phyloP scores from a whole-genome alignment of 2,113 vertebrate species.

The Burhinus oedicnemus region DNA sequence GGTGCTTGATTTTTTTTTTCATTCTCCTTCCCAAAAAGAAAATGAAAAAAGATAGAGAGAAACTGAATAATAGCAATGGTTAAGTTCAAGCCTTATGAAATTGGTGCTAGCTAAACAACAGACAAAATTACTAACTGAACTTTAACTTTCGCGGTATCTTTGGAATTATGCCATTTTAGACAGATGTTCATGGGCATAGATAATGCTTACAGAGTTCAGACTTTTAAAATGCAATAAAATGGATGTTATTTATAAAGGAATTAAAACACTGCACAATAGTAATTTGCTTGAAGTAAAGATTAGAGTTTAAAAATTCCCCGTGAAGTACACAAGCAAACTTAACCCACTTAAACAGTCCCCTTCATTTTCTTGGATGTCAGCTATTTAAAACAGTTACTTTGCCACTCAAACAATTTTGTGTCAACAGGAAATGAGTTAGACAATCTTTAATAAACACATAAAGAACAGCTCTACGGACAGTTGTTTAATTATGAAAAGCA shows the following conservation, averaged over 20 bases:
- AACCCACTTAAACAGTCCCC: not conserved
- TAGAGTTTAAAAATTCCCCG: not conserved
- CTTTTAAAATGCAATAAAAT: not conserved
- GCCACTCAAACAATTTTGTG: constrained; percentile 6
- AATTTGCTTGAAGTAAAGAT: not conserved
- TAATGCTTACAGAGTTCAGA: not conserved
- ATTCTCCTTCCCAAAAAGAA: not conserved
- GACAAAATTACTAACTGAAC: not conserved
- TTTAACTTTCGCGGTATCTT: not conserved
- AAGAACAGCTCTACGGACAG: not conserved
- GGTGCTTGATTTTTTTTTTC: not conserved
- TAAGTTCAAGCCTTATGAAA: not conserved
- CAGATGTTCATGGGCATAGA: constrained; percentile 13
- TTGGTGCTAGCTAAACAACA: not conserved
- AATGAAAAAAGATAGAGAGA: not conserved
- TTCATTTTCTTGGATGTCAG: not conserved
- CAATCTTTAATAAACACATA: constrained; percentile 46
- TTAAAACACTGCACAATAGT: not conserved
- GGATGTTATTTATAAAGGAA: constrained; percentile 1
- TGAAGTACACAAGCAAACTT: not conserved
- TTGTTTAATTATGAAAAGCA: constrained; percentile 29
- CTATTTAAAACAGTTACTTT: constrained; percentile 9
- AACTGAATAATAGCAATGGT: not conserved
- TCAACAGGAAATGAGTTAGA: constrained; percentile 39
- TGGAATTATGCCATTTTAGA: constrained; percentile 16